Conservation (phyloP, 2,888 invertebrate species). For the Orthosia gracilis region DNA sequence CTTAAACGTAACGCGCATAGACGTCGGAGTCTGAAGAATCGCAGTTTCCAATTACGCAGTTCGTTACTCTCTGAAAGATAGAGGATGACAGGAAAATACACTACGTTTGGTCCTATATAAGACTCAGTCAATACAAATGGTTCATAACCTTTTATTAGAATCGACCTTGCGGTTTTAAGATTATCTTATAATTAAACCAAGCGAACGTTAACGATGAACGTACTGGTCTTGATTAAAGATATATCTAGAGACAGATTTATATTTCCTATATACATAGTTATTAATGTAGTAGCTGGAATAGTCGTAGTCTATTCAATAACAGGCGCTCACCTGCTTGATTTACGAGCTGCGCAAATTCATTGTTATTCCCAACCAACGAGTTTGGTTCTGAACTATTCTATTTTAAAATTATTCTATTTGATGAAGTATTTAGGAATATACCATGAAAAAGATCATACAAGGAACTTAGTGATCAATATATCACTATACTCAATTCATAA, state of each 20-base stretch:
- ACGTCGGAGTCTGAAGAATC: conserved; percentile 79
- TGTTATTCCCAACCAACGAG: conserved; percentile 85
- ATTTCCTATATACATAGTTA: conserved; percentile 70
- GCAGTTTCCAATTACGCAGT: conserved; percentile 87
- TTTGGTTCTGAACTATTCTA: conserved; percentile 77
- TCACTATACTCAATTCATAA: conserved; percentile 34
- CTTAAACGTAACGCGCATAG: conserved; percentile 66
- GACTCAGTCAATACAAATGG: conserved; percentile 18
- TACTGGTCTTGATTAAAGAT: conserved; percentile 29
- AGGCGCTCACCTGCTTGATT: conserved; percentile 86
- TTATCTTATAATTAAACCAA: conserved; percentile 21
- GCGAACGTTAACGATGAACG: not conserved
- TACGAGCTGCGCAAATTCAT: conserved; percentile 86
- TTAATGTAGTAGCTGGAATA: conserved; percentile 80
- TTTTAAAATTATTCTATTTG: conserved; percentile 68
- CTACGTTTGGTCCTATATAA: conserved; percentile 64
- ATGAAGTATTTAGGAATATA: conserved; percentile 37
- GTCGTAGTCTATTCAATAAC: conserved; percentile 84
- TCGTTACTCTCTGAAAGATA: conserved; percentile 86
- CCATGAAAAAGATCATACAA: conserved; percentile 1
- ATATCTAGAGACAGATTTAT: conserved; percentile 74
- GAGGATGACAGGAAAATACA: conserved; percentile 83
- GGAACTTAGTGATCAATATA: not conserved
- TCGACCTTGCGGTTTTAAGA: conserved; percentile 6
- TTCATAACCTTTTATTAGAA: conserved; percentile 19